Evolutionary conservation across 2,113 vertebrate genomes (phyloP).

Genomic region (Bucco capensis): DNA sequence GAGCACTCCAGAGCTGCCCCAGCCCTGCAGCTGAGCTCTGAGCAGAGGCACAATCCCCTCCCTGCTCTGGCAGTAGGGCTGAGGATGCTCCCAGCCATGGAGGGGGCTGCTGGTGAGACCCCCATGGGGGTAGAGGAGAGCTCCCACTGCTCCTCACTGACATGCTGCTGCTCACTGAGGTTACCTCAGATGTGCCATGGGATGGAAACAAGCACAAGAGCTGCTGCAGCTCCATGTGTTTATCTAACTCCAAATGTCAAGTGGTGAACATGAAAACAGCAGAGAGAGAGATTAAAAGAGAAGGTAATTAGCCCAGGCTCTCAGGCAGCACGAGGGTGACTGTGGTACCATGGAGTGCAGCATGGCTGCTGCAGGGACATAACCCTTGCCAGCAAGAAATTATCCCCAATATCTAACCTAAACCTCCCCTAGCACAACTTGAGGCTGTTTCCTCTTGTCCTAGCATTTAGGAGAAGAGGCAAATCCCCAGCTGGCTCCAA

Average conservation of each 20-base stretch:
- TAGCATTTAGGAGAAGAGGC: neutral
- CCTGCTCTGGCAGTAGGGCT: neutral
- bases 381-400: neutral
- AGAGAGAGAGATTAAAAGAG: neutral
- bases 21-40: too few species aligned
- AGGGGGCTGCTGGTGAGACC: neutral
- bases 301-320: neutral
- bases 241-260: neutral
- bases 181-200: fast-evolving
- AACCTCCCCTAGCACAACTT: neutral
- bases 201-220: neutral
- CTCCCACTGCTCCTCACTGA: fast-evolving
- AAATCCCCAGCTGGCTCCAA: neutral
- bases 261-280: neutral
- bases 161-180: fast-evolving
- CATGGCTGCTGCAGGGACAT: neutral
- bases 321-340: neutral
- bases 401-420: neutral
- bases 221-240: neutral
- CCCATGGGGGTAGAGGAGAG: fast-evolving
- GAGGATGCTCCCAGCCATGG: neutral
- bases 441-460: neutral
- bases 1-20: too few species aligned
- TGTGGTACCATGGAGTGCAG: fast-evolving
- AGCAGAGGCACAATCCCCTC: too few species aligned